phyloP scores from a whole-genome alignment of 2,888 invertebrate species.

The Dastarcus helophoroides region DNA sequence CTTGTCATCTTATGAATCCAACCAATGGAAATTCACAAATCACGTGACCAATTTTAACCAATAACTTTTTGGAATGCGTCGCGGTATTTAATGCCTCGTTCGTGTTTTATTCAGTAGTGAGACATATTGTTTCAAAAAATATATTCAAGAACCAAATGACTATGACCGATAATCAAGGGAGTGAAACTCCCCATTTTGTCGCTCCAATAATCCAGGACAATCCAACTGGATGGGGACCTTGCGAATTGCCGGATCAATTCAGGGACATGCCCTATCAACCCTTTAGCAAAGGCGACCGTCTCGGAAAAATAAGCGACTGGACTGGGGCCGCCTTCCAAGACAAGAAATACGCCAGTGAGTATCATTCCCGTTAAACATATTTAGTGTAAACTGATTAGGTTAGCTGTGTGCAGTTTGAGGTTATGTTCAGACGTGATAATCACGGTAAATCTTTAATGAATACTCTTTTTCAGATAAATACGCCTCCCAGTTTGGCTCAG shows the following conservation, averaged over 20 bases:
- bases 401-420: neutral
- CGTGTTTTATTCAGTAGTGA: too few relatives aligned
- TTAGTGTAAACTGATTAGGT: neutral
- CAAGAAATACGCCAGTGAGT: slow-evolving; percentile 83
- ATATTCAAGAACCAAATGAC: too few relatives aligned
- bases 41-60: too few relatives aligned
- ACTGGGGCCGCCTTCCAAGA: slow-evolving; percentile 87
- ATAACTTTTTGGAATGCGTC: too few relatives aligned
- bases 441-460: neutral
- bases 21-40: too few relatives aligned
- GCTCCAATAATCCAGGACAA: slow-evolving; percentile 73
- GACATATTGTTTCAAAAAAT: too few relatives aligned
- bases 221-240: slow-evolving; percentile 93
- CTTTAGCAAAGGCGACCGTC: slow-evolving; percentile 94
- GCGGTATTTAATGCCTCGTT: too few relatives aligned
- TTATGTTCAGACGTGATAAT: too few relatives aligned
- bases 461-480: slow-evolving; percentile 60
- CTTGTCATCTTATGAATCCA: too few relatives aligned
- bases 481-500: slow-evolving; percentile 84
- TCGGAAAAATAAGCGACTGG: slow-evolving; percentile 99
- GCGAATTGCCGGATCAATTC: slow-evolving; percentile 86
- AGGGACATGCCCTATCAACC: slow-evolving; percentile 98
- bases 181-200: slow-evolving; percentile 53
- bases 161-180: slow-evolving; percentile 34
- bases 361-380: neutral